These are phyloP conservation scores for Diceros bicornis DNA, from an alignment of 2,797 vertebrate genomes.

Conservation along the genomic window DNA sequence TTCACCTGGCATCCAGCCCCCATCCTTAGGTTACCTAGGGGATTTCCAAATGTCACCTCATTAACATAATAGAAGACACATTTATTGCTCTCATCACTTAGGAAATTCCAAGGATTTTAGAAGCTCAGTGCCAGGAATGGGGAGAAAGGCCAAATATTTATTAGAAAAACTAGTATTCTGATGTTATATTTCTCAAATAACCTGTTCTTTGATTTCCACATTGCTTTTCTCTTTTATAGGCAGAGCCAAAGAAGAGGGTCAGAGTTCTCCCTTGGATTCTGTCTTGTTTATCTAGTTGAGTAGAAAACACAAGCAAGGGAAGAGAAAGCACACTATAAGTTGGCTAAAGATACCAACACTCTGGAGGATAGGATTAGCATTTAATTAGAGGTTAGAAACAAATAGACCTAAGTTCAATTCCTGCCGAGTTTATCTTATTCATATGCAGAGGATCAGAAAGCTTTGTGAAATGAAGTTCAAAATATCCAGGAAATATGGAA, in stretches of 20 bases:
- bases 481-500: neutral
- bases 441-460: neutral
- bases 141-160: neutral
- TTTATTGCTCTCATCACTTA: neutral
- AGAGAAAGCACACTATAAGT: neutral
- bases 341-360: neutral
- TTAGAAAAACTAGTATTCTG: conserved; percentile 12
- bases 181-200: neutral
- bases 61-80: neutral
- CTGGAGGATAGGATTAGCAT: neutral
- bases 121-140: neutral
- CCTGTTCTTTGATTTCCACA: neutral
- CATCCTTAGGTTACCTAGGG: neutral
- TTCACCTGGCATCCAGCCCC: neutral
- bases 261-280: neutral
- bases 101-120: neutral
- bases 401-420: neutral
- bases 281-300: conserved; percentile 40
- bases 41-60: neutral
- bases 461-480: conserved; percentile 39
- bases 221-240: conserved; percentile 2
- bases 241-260: neutral
- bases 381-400: conserved; percentile 50
- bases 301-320: conserved; percentile 1
- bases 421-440: conserved; percentile 35